A percentile compares a stretch with the other conserved stretches of the same genome.
These are phyloP conservation scores for Rafetus swinhoei DNA, from an alignment of 2,113 vertebrate species.

Conservation along the genomic window DNA sequence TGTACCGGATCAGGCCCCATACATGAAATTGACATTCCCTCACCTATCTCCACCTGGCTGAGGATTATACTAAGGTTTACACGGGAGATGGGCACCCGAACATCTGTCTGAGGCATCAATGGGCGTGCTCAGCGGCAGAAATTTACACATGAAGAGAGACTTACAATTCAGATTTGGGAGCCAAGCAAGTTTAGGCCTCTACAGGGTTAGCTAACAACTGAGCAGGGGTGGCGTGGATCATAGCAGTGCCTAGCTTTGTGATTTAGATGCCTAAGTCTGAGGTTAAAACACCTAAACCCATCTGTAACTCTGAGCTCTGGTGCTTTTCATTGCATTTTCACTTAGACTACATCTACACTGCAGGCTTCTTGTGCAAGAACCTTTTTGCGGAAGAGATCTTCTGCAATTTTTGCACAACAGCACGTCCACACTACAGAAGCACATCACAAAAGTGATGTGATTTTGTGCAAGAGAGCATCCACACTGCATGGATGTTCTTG, in stretches of 20 bases:
- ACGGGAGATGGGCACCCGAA: background rate
- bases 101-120: too few species aligned
- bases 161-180: background rate
- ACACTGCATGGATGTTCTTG: too few species aligned
- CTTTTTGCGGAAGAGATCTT: too few species aligned
- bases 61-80: background rate
- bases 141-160: background rate
- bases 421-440: too few species aligned
- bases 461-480: too few species aligned
- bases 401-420: too few species aligned
- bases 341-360: background rate
- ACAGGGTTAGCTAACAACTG: background rate
- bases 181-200: background rate
- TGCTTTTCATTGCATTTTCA: slow-evolving; percentile 61
- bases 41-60: too few species aligned
- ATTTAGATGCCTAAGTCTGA: background rate
- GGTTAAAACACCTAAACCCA: background rate
- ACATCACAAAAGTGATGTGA: too few species aligned
- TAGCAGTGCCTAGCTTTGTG: background rate
- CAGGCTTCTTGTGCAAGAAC: too few species aligned
- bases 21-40: too few species aligned
- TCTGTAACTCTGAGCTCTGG: background rate
- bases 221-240: background rate
- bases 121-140: background rate
- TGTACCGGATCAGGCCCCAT: background rate